These are phyloP conservation scores for Andricus quercusramuli DNA, from an alignment of 2,888 invertebrate genomes.

Conservation along the genomic window DNA sequence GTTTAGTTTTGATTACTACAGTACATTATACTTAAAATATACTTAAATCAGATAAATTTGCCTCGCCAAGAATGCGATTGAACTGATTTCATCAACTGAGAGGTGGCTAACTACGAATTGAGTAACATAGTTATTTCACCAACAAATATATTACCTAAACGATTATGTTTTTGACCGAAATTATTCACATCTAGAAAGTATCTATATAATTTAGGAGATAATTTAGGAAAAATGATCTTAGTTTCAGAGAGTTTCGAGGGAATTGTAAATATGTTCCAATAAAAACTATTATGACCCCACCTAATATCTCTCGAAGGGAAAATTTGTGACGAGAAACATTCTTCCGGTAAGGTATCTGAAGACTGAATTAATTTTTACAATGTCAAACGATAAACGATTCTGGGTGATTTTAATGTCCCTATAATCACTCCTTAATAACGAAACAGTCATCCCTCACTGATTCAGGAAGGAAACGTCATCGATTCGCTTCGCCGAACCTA, in stretches of 20 bases:
- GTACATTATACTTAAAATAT: background rate
- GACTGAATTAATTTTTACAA: background rate
- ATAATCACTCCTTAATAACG: slow-evolving; percentile 39
- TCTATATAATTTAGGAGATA: background rate
- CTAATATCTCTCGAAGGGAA: no score
- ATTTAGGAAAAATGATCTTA: background rate
- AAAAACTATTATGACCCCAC: no score
- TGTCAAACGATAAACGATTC: background rate
- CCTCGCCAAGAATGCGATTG: slow-evolving; percentile 8
- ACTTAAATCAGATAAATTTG: background rate
- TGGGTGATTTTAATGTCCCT: slow-evolving; percentile 29
- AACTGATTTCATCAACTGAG: slow-evolving; percentile 9
- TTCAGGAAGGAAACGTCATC: slow-evolving; percentile 60
- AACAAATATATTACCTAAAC: background rate
- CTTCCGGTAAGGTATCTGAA: background rate
- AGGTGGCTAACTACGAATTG: background rate
- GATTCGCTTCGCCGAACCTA: slow-evolving; percentile 54
- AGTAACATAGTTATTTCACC: background rate
- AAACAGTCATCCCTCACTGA: slow-evolving; percentile 29
- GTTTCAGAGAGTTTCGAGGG: background rate
- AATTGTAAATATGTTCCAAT: background rate
- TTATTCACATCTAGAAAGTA: background rate
- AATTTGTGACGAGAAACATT: no score
- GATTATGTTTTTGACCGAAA: background rate
- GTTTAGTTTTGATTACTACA: no score